Conservation (phyloP, 2,113 vertebrate genomes). For the Suncus etruscus region DNA sequence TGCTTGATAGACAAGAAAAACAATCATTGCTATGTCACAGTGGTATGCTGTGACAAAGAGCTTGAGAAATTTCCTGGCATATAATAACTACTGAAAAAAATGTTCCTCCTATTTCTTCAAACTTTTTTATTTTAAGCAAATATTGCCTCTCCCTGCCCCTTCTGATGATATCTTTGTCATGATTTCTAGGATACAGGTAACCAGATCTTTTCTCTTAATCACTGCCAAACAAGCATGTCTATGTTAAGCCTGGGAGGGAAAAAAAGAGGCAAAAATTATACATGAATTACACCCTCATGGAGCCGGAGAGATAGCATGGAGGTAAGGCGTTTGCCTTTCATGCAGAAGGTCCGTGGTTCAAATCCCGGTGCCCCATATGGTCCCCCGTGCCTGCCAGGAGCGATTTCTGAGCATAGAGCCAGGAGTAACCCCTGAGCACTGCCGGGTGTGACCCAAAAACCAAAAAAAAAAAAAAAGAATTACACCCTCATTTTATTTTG, state of each 20-base stretch:
- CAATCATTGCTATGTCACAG: neutral
- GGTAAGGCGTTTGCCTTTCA: too few species aligned
- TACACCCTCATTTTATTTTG: slow-evolving; percentile 33
- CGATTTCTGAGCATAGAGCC: too few species aligned
- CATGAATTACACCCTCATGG: neutral
- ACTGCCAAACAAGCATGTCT: neutral
- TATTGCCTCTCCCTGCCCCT: neutral
- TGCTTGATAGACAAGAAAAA: slow-evolving; percentile 77
- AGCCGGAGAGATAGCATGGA: too few species aligned
- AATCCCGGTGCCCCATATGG: too few species aligned
- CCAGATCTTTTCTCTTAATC: neutral
- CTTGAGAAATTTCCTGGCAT: neutral
- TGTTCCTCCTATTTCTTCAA: slow-evolving; percentile 1
- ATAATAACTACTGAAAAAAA: neutral
- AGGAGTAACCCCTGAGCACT: too few species aligned
- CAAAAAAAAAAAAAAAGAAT: neutral
- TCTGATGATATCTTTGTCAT: neutral
- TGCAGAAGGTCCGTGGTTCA: too few species aligned
- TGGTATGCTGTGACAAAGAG: neutral
- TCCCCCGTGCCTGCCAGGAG: too few species aligned
- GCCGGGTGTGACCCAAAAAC: too few species aligned
- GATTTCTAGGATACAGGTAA: neutral
- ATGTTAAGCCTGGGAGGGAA: slow-evolving; percentile 8
- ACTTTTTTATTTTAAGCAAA: slow-evolving; percentile 20
- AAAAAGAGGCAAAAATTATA: slow-evolving; percentile 15